These are phyloP conservation scores for Nasua narica DNA, from an alignment of 2,797 vertebrate genomes.

Conservation along the genomic window DNA sequence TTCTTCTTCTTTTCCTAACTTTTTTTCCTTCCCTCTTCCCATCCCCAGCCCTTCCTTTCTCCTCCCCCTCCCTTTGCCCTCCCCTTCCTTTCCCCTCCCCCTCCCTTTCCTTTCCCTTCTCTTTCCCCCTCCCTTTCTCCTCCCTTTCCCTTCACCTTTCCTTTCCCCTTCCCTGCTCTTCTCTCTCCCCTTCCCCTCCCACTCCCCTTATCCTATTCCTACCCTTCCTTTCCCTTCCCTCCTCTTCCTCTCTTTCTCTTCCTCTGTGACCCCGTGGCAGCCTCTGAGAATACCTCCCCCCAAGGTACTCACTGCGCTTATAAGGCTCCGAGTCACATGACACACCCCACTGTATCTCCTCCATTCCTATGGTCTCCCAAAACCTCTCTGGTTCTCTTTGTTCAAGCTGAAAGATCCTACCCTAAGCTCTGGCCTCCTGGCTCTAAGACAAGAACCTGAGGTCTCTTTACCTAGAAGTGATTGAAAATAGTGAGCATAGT, in stretches of 20 bases:
- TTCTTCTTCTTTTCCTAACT: neutral
- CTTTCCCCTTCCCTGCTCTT: too few species aligned
- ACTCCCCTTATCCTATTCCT: neutral
- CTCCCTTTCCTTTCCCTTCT: neutral
- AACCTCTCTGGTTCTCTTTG: neutral
- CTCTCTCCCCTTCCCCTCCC: too few species aligned
- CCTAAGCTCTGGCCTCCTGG: neutral
- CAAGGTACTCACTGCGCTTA: neutral
- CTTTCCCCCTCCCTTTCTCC: too few species aligned
- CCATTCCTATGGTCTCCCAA: neutral
- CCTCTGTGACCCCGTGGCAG: neutral
- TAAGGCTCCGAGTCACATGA: neutral
- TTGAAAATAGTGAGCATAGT: neutral
- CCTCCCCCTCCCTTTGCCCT: neutral
- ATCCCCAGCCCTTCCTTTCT: neutral
- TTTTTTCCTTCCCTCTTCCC: neutral
- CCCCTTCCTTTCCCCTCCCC: neutral
- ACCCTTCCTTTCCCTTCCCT: neutral
- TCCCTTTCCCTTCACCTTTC: neutral
- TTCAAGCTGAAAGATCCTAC: neutral
- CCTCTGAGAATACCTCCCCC: neutral
- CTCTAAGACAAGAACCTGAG: neutral
- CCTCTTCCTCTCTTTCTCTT: neutral
- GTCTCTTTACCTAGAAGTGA: neutral
- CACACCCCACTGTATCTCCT: neutral